Evolutionary conservation across 1,140 invertebrate species (phyloP).

Genomic region (Drosophila kanapiae): DNA sequence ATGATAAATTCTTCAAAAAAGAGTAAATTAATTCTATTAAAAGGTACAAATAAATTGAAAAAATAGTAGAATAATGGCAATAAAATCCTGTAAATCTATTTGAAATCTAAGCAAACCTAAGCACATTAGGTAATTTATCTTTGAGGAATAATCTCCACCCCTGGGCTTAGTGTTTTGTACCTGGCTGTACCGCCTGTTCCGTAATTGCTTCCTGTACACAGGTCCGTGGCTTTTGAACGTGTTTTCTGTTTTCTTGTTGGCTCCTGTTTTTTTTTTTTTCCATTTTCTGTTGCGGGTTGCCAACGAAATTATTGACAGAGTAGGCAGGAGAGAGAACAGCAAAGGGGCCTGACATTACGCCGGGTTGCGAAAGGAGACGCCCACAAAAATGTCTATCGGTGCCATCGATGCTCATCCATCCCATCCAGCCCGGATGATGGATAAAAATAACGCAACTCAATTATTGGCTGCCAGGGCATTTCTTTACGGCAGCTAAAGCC

Average conservation of each 20-base stretch:
- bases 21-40: background rate
- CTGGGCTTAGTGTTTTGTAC: conserved; percentile 17
- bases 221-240: conserved; percentile 32
- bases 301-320: conserved; percentile 45
- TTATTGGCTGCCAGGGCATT: conserved; percentile 14
- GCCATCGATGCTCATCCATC: conserved; percentile 15
- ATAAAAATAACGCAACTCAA: conserved; percentile 33
- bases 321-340: conserved; percentile 3
- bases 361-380: conserved; percentile 16
- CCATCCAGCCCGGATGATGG: conserved; percentile 9
- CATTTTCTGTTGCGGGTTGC: conserved; percentile 24
- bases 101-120: background rate
- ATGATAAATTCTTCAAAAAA: background rate
- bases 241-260: conserved; percentile 19
- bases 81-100: background rate
- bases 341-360: conserved; percentile 11
- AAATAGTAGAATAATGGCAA: background rate
- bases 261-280: background rate
- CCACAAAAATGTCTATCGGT: conserved; percentile 27
- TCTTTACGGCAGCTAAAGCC: background rate
- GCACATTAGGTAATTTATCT: conserved; percentile 4
- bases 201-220: conserved; percentile 57
- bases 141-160: background rate
- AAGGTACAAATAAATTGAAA: background rate
- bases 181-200: conserved; percentile 32